Base-by-base conservation (phyloP, 2,888 invertebrate species). In the Gibbula magus region DNA sequence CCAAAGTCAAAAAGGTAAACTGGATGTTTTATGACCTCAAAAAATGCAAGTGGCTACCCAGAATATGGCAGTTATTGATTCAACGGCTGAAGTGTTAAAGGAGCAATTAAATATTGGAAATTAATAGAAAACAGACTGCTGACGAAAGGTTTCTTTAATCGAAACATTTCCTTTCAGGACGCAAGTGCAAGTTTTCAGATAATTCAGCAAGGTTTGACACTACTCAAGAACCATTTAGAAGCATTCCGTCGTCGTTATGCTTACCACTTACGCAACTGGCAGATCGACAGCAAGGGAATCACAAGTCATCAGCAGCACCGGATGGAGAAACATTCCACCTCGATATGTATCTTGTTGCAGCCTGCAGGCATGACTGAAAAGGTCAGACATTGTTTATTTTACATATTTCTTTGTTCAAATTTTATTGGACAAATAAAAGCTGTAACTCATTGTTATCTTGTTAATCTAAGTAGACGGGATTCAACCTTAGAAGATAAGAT, bases 141-240 rank as follows among this genome's bases (percentile, higher is more conserved):
- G 45, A 3, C 35, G 7, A 45, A 45, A 1, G 1, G 1, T 45
- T 5, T 13, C 45, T 10, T 45, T 45, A 10, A 45, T 10, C 13
- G 5, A 7, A 7, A 1, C 13, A 8, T 10, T 10, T 45, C 1
- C 5, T 77, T 84, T 16, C 88, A 93, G 83, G 92, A 95, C 92
- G 96, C 96, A 89, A 97, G 98, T 88, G 95, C 96, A 4, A 96
- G 96, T 79, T 92, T 98, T 76, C 95, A 97, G 89, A 96, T 97
- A 82, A 97, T 98, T 84, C 98, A 98, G 93, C 95, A 98, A 86
- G 98, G 97, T 51, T 93, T 98, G 75, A 93, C 98, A 84, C 93
- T 98, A 73, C 94, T 98, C 78, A 97, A 97, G 92, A 98, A 98
- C 0, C 98, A 98, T 93, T 94, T 98, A 88, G 98, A 98, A 93